Conservation (phyloP, 2,113 vertebrate species). For the Strix aluco region DNA sequence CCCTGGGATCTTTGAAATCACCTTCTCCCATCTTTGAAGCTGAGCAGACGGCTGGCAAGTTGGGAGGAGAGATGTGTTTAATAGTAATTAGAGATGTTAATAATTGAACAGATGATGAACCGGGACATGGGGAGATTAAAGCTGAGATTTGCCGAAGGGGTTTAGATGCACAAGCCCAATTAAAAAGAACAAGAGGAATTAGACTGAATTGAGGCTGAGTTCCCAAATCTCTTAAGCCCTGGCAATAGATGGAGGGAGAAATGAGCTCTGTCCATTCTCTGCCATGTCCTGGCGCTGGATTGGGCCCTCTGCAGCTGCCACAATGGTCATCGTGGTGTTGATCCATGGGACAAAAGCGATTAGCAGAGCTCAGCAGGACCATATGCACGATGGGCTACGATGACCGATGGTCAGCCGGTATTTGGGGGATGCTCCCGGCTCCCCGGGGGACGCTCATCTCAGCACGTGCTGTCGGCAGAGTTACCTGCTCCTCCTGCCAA, state of each 20-base stretch:
- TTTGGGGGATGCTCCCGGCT: not conserved
- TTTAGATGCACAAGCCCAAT: not conserved
- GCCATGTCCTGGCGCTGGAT: accelerated
- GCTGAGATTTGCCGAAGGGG: not conserved
- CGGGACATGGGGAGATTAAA: not conserved
- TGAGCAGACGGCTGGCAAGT: not conserved
- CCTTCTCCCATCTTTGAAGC: not conserved
- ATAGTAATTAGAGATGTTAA: slow-evolving; percentile 41
- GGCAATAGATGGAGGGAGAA: not conserved
- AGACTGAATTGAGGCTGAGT: not conserved
- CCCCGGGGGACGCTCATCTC: accelerated
- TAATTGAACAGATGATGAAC: slow-evolving; percentile 26
- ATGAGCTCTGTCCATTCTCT: accelerated
- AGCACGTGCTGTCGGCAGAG: accelerated
- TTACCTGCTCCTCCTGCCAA: not conserved
- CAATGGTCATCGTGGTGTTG: accelerated
- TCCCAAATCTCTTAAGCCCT: not conserved
- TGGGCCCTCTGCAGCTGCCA: not conserved
- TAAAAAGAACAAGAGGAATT: not conserved
- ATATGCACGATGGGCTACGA: accelerated
- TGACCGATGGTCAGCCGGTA: accelerated
- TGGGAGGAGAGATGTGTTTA: not conserved
- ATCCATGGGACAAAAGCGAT: accelerated
- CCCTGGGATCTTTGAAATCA: not conserved
- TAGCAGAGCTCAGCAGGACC: accelerated